Percentiles rank a stretch among this genome's conserved stretches.
phyloP scores from a whole-genome alignment of 2,797 vertebrate genomes.

The Pseudochromis fuscus region DNA sequence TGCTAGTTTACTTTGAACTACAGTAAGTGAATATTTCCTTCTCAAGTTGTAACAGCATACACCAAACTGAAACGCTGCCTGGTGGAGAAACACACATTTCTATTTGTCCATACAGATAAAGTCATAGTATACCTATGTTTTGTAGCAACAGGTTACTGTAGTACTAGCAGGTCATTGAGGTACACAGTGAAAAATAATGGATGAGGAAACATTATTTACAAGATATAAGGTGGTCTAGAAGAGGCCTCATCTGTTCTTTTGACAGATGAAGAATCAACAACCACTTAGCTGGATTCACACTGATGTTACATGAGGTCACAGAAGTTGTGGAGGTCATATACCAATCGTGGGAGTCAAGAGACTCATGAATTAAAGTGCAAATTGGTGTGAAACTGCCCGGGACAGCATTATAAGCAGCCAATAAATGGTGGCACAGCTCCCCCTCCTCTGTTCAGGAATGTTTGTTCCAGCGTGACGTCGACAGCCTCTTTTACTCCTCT shows the following conservation, averaged over 20 bases:
- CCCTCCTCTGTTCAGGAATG: conserved; percentile 6
- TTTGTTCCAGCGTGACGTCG: conserved; percentile 25
- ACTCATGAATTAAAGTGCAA: conserved; percentile 20
- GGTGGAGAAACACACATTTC: too few species aligned
- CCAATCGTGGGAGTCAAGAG: conserved; percentile 2
- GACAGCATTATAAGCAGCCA: conserved; percentile 9
- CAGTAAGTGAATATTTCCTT: too few species aligned
- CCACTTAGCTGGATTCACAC: conserved; percentile 8
- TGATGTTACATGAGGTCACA: conserved; percentile 6
- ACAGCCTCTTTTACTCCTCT: conserved; percentile 21
- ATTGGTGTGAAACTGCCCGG: conserved; percentile 26
- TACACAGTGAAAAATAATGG: too few species aligned
- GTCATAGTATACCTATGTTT: background rate
- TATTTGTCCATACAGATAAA: background rate
- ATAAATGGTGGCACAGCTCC: background rate
- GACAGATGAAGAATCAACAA: background rate
- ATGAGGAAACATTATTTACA: too few species aligned
- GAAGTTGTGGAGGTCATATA: conserved; percentile 18
- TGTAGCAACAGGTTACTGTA: too few species aligned
- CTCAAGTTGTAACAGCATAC: too few species aligned
- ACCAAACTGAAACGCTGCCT: too few species aligned
- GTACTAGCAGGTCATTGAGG: too few species aligned
- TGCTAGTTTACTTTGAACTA: too few species aligned
- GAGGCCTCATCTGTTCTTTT: conserved; percentile 4
- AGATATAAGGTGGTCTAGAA: background rate